Percentiles rank a stretch among this genome's conserved stretches.
These are phyloP conservation scores for Phaethornis superciliosus DNA, from an alignment of 2,113 vertebrate species.

Conservation along the genomic window DNA sequence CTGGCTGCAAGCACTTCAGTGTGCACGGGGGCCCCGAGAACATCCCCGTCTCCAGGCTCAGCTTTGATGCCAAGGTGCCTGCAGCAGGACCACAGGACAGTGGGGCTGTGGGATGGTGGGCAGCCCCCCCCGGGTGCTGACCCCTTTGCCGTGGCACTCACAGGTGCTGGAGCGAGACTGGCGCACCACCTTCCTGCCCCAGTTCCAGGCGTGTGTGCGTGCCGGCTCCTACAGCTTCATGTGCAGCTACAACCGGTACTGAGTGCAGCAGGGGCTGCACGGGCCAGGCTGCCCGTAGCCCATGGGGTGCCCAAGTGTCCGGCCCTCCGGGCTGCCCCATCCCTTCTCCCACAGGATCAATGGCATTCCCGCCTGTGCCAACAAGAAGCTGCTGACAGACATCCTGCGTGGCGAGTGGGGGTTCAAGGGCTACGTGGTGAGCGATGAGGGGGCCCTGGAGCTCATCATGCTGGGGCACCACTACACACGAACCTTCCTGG, in stretches of 20 bases:
- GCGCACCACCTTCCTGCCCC: slow-evolving; percentile 72
- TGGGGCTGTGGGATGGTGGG: accelerated
- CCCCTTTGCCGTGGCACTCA: accelerated
- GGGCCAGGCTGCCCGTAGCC: neutral
- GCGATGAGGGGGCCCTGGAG: slow-evolving; percentile 71
- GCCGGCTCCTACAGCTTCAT: slow-evolving; percentile 74
- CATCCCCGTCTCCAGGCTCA: slow-evolving; percentile 60
- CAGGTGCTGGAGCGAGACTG: slow-evolving; percentile 72
- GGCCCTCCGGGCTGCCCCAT: accelerated
- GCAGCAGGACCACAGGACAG: accelerated
- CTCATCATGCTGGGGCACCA: slow-evolving; percentile 62
- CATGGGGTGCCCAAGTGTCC: neutral
- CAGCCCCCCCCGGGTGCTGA: accelerated
- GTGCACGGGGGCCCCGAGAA: slow-evolving; percentile 73
- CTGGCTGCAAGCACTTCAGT: slow-evolving; percentile 73
- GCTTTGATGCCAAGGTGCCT: slow-evolving; percentile 39
- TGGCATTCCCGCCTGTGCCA: slow-evolving; percentile 61
- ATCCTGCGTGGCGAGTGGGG: slow-evolving; percentile 73
- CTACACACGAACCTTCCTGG: slow-evolving; percentile 66
- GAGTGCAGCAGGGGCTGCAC: accelerated
- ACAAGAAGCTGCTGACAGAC: slow-evolving; percentile 68
- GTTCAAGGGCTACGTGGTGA: slow-evolving; percentile 72
- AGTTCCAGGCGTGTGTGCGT: slow-evolving; percentile 64
- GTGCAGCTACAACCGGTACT: slow-evolving; percentile 76
- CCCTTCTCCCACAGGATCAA: slow-evolving; percentile 60